A percentile compares a stretch with the other conserved stretches of the same genome.
Evolutionary conservation across 2,113 vertebrate genomes (phyloP).

Genomic region (Lophochroa leadbeateri): DNA sequence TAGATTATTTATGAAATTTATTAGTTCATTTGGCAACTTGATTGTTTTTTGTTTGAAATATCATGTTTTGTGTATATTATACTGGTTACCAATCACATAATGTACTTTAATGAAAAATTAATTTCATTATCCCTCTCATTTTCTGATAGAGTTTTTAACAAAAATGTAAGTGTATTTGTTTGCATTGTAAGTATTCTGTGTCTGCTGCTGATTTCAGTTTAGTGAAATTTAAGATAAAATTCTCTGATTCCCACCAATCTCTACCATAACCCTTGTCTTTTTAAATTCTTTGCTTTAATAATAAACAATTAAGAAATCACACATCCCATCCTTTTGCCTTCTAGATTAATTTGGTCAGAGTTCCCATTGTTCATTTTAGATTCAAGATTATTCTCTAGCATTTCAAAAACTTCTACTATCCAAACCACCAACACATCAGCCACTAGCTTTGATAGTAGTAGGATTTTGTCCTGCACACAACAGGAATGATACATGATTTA

Average conservation of each 20-base stretch:
- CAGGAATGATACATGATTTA: neutral
- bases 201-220: neutral
- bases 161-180: neutral
- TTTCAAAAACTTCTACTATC: neutral
- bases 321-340: neutral
- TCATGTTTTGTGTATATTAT: conserved; percentile 4
- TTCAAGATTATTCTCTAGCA: neutral
- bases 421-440: neutral
- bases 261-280: neutral
- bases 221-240: neutral
- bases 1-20: conserved; percentile 20
- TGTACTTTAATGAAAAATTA: conserved; percentile 23
- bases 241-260: neutral
- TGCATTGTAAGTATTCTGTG: neutral
- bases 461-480: neutral
- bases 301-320: neutral
- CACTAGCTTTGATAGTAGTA: neutral
- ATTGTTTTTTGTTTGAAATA: conserved; percentile 45
- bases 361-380: neutral
- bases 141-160: neutral
- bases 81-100: neutral
- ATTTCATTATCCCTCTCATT: conserved; percentile 6
- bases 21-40: conserved; percentile 3
- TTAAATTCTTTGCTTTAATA: neutral
- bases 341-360: neutral